Conservation (phyloP, 2,113 vertebrate species). For the Trachemys scripta region DNA sequence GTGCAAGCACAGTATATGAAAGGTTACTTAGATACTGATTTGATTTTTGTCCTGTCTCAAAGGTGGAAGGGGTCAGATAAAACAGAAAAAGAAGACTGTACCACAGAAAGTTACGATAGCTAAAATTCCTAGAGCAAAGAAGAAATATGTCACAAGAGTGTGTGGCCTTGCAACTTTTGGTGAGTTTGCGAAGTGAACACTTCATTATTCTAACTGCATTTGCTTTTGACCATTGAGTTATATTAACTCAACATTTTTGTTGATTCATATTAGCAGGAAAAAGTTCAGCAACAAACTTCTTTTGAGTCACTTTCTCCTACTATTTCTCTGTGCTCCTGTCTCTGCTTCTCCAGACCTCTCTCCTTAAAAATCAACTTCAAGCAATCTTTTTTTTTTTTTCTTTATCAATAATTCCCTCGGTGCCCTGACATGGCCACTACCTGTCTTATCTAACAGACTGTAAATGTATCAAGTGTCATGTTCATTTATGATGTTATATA, state of each 20-base stretch:
- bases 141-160: conserved; percentile 98
- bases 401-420: background rate
- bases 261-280: background rate
- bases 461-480: background rate
- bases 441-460: background rate
- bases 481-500: background rate
- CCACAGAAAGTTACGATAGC: conserved; percentile 98
- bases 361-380: background rate
- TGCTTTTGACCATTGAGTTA: background rate
- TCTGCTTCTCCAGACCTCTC: background rate
- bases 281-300: background rate
- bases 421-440: background rate
- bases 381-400: background rate
- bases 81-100: conserved; percentile 99
- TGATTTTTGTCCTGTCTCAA: conserved; percentile 35
- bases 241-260: background rate
- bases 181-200: conserved; percentile 70
- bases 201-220: background rate
- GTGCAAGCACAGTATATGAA: background rate
- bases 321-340: background rate
- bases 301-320: background rate
- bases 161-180: conserved; percentile 97
- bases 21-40: background rate
- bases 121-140: conserved; percentile 98
- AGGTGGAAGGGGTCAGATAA: conserved; percentile 98